These are phyloP conservation scores for Xylota segnis DNA, from an alignment of 2,888 invertebrate genomes.

Conservation along the genomic window DNA sequence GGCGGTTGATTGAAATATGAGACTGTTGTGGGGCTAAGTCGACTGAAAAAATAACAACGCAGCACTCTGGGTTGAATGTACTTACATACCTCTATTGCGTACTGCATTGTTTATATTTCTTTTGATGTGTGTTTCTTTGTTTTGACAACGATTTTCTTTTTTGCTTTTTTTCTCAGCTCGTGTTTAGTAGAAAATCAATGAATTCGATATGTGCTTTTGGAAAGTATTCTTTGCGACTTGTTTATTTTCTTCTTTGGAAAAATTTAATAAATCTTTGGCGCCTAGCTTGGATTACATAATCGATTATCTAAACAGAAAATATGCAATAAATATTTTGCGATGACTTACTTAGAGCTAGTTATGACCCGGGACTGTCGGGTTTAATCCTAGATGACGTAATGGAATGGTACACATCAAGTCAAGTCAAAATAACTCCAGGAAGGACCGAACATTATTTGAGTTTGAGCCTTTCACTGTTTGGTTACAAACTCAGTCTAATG, in stretches of 20 bases:
- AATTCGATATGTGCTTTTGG: slow-evolving; percentile 7
- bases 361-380: too few relatives aligned
- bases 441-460: too few relatives aligned
- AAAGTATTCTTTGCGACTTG: not conserved
- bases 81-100: slow-evolving; percentile 9
- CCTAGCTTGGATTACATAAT: slow-evolving; percentile 16
- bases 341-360: too few relatives aligned
- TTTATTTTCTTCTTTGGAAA: not conserved
- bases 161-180: slow-evolving; percentile 7
- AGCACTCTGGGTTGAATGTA: slow-evolving; percentile 49
- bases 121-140: not conserved
- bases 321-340: too few relatives aligned
- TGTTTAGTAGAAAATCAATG: slow-evolving; percentile 23
- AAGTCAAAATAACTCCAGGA: too few relatives aligned
- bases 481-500: too few relatives aligned
- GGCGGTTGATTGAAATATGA: slow-evolving; percentile 38
- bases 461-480: too few relatives aligned
- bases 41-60: slow-evolving; percentile 3
- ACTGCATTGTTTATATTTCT: slow-evolving; percentile 30
- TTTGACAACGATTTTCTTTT: slow-evolving; percentile 29
- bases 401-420: too few relatives aligned
- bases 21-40: slow-evolving; percentile 37
- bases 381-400: too few relatives aligned
- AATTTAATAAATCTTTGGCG: not conserved
- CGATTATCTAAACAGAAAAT: too few relatives aligned